phyloP scores from a whole-genome alignment of 2,888 invertebrate genomes.

The Lasioglossum morio region DNA sequence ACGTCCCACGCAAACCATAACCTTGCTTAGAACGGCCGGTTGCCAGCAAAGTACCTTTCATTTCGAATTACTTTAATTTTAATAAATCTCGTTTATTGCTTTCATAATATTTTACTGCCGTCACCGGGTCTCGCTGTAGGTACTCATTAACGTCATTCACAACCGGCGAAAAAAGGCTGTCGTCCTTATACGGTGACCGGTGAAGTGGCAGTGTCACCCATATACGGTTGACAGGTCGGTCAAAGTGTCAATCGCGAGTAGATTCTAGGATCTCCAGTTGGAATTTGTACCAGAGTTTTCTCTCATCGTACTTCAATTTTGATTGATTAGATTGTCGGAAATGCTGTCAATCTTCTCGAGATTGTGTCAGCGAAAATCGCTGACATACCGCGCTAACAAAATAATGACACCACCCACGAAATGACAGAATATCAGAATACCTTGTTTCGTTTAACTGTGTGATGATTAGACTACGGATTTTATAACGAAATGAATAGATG shows the following conservation, averaged over 20 bases:
- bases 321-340: not conserved
- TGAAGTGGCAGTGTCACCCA: slow-evolving; percentile 19
- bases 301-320: not conserved
- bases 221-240: slow-evolving; percentile 34
- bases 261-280: not conserved
- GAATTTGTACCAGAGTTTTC: not conserved
- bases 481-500: not conserved
- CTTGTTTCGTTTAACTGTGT: not conserved
- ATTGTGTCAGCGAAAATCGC: not conserved
- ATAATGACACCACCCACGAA: not conserved
- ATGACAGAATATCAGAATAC: not conserved
- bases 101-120: slow-evolving; percentile 14
- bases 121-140: not conserved
- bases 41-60: not conserved
- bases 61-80: slow-evolving; percentile 14
- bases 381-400: not conserved
- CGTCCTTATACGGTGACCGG: slow-evolving; percentile 14
- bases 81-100: slow-evolving; percentile 19
- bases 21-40: not conserved
- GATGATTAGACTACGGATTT: not conserved
- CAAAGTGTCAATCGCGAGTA: slow-evolving; percentile 29
- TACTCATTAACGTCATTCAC: slow-evolving; percentile 39
- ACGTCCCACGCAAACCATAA: slow-evolving; percentile 3
- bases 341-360: not conserved
- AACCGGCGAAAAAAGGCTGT: slow-evolving; percentile 10